A percentile compares a stretch with the other conserved stretches of the same genome.
phyloP scores from a whole-genome alignment of 2,113 vertebrate species.

The Passer montanus region DNA sequence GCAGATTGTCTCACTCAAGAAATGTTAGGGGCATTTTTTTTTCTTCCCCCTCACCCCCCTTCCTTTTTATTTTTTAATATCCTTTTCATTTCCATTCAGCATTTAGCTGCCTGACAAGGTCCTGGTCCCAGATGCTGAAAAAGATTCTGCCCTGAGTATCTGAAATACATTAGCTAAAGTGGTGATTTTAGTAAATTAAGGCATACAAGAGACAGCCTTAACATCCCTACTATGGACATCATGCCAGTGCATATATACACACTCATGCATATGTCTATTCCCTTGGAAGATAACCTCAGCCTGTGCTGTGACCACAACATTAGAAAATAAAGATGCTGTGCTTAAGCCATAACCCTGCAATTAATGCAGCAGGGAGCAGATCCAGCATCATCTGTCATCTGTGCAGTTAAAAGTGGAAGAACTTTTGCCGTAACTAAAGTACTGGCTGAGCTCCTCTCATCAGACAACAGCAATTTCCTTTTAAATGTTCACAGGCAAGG shows the following conservation, averaged over 20 bases:
- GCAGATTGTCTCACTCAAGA: background rate
- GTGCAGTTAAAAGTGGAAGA: background rate
- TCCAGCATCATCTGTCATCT: background rate
- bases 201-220: background rate
- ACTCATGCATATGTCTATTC: background rate
- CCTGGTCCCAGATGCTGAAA: background rate
- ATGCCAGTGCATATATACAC: background rate
- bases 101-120: background rate
- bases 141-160: background rate
- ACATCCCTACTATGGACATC: background rate
- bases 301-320: background rate
- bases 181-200: background rate
- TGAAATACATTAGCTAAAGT: background rate
- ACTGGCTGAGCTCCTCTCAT: background rate
- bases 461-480: background rate
- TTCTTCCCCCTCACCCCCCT: fast-evolving
- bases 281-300: background rate
- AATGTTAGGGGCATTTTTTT: background rate
- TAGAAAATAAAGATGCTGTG: background rate
- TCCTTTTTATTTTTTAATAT: background rate
- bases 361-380: constrained; percentile 12
- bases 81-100: background rate
- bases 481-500: background rate
- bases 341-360: background rate
- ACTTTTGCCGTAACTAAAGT: background rate